Evolutionary conservation across 2,113 vertebrate genomes (phyloP).

Genomic region (Origma solitaria): DNA sequence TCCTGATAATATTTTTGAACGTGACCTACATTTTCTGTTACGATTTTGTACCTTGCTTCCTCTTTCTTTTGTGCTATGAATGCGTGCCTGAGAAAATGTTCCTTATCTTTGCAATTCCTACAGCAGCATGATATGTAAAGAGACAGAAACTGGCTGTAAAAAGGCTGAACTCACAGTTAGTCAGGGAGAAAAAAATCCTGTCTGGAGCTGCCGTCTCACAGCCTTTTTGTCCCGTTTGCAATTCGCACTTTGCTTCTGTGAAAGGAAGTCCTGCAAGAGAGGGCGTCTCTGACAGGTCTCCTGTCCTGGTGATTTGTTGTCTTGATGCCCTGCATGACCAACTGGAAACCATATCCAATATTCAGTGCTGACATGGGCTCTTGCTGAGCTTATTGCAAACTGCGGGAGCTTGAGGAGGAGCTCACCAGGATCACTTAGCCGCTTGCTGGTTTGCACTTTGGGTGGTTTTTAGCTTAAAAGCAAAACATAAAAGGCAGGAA

Average conservation of each 20-base stretch:
- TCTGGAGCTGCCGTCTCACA: background rate
- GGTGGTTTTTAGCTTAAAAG: background rate
- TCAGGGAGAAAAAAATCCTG: background rate
- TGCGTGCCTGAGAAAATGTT: background rate
- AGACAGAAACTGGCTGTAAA: background rate
- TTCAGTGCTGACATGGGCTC: background rate
- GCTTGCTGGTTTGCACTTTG: background rate
- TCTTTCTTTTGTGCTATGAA: background rate
- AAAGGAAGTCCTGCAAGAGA: background rate
- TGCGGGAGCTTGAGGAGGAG: background rate
- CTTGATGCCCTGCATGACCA: slow-evolving; percentile 6
- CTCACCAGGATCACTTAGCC: background rate
- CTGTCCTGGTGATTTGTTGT: slow-evolving; percentile 7
- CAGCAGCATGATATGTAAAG: background rate
- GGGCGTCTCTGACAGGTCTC: background rate
- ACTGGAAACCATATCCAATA: slow-evolving; percentile 6
- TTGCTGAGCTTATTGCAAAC: slow-evolving; percentile 3
- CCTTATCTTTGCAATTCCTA: background rate
- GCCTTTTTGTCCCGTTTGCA: background rate
- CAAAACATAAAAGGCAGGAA: background rate
- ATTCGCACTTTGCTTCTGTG: background rate
- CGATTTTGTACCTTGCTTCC: background rate
- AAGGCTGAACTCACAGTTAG: background rate
- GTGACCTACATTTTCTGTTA: background rate
- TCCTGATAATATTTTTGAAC: background rate